Evolutionary conservation across 2,113 vertebrate genomes (phyloP), one percentile per base, ranked within the genome.

Genomic region (Daubentonia madagascariensis): DNA sequence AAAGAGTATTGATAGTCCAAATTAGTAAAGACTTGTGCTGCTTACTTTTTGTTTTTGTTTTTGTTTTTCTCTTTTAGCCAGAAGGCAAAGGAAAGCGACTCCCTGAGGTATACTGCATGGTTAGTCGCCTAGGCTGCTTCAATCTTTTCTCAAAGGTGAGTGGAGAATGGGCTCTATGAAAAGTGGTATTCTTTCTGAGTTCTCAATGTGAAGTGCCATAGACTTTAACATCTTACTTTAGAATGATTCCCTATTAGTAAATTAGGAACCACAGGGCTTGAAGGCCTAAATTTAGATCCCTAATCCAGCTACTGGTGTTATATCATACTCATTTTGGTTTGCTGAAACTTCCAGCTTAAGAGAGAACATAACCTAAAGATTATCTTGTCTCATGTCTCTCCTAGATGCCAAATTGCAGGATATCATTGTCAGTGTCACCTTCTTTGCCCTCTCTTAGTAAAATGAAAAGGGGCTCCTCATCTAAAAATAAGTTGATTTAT

Each of bases 131-230:
- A 59, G 99, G 99, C 98, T 99, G 99, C 98, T 99, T 99, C 99
- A 99, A 99, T 98, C 99, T 99, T 94, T 99, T 99, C 98, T 99
- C 99, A 85, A 99, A 99, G 99, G 99, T 99, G 99, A 99, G 98
- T 96, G 89, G 83, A 57, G 20, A 37, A 14, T 65, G 59, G 45
- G 13, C 18, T 63, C 20, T 85, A 0, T 52, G 67, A 16, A n/a
- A 52, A 61, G 4, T 1, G 23, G 16, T 75, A 2, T 50, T 18
- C 50, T 75, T 37, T 30, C 72, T 43, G 75, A 50, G 28, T 22
- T 40, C 80, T 45, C 52, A 85, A 0, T 43, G 25, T 70, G 52
- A 78, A 86, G 52, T 72, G 54, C 35, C 28, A 25, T n/a, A 52
- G 37, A 67, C 63, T n/a, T 85, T 9, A 73, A 50, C 50, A 37